These are phyloP conservation scores for Agrypnia vestita DNA, from an alignment of 1,140 invertebrate genomes.

Conservation along the genomic window DNA sequence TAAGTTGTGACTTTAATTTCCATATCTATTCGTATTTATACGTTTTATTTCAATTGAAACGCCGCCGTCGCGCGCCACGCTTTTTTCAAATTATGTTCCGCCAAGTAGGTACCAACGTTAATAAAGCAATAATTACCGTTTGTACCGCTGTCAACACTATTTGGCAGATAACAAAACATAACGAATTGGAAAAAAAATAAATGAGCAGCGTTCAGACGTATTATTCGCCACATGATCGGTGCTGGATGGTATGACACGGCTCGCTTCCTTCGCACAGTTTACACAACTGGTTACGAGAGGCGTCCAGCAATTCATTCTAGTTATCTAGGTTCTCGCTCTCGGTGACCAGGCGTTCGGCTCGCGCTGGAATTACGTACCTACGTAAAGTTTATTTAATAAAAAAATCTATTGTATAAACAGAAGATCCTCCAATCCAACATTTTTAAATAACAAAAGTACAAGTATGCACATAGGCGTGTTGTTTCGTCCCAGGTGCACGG, in stretches of 20 bases:
- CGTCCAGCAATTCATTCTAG: constrained; percentile 6
- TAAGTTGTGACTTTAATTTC: too few species aligned
- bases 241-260: not conserved
- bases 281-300: constrained; percentile 32
- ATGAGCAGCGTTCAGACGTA: not conserved
- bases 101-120: too few species aligned
- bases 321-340: constrained; percentile 21
- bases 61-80: too few species aligned
- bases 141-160: constrained; percentile 22
- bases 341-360: not conserved
- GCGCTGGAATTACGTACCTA: not conserved
- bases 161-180: not conserved
- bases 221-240: constrained; percentile 5
- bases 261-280: constrained; percentile 2
- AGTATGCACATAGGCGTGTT: too few species aligned
- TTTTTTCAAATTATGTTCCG: too few species aligned
- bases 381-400: not conserved
- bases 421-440: too few species aligned
- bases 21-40: too few species aligned
- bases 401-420: too few species aligned
- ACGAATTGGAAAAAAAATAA: not conserved
- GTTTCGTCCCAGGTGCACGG: too few species aligned
- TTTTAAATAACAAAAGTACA: too few species aligned
- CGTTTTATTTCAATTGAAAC: too few species aligned
- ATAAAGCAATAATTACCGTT: constrained; percentile 7